Evolutionary conservation across 2,888 invertebrate genomes (phyloP).

Genomic region (Drosophila monieri): DNA sequence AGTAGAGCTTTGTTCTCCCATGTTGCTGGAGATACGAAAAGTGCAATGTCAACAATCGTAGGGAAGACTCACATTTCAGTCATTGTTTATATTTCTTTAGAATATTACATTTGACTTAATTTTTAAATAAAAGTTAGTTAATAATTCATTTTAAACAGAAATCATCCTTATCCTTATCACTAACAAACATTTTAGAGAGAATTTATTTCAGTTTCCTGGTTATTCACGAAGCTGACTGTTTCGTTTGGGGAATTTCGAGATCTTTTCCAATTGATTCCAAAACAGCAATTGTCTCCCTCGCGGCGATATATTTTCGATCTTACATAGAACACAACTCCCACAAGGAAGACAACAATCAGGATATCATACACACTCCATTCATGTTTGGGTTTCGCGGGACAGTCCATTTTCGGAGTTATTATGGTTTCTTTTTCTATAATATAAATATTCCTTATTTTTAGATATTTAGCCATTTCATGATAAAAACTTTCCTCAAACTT

Average conservation of each 20-base stretch:
- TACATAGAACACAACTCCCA: constrained; percentile 12
- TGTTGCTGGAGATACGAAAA: constrained; percentile 4
- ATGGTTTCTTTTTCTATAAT: neutral
- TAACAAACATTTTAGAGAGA: neutral
- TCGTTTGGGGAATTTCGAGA: neutral
- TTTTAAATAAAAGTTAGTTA: no score
- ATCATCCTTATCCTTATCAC: no score
- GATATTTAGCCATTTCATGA: neutral
- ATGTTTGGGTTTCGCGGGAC: neutral
- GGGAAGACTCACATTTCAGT: neutral
- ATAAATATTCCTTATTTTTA: neutral
- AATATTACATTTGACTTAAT: neutral
- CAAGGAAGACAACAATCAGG: constrained; percentile 13
- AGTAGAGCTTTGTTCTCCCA: constrained; percentile 26
- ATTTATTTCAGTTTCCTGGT: neutral
- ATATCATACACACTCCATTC: constrained; percentile 17
- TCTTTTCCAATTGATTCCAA: constrained; percentile 18
- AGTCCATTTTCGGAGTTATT: neutral
- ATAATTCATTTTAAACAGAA: no score
- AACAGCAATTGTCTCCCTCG: constrained; percentile 19
- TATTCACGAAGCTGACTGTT: neutral
- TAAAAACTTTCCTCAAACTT: neutral
- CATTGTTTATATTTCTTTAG: neutral
- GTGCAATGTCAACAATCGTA: neutral
- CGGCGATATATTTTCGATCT: constrained; percentile 9